Conservation (phyloP, 2,797 vertebrate genomes). For the Acanthurus leucopareius region DNA sequence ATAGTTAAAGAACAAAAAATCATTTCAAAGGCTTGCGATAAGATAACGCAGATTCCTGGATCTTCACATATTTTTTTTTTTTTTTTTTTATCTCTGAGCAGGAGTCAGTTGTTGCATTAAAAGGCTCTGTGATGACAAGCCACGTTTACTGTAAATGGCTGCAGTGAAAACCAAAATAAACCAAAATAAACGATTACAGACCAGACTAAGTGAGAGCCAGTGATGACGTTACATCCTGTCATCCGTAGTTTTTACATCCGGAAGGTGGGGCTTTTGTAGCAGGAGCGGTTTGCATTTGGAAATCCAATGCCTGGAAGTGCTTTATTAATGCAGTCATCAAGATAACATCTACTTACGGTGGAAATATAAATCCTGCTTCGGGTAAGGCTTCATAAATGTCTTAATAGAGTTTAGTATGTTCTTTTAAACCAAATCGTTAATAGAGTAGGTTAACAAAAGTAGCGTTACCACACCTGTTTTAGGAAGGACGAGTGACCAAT, state of each 20-base stretch:
- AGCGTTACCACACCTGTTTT: conserved; percentile 43
- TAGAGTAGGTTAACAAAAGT: neutral
- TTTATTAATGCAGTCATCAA: conserved; percentile 71
- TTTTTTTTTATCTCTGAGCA: no score
- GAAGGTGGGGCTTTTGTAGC: conserved; percentile 80
- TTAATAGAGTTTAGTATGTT: fast-evolving
- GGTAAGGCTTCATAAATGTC: conserved; percentile 68
- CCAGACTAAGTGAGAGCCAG: neutral
- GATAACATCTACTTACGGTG: conserved; percentile 75
- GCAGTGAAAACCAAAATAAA: neutral
- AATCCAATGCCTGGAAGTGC: conserved; percentile 62
- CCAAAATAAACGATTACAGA: neutral
- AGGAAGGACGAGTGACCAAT: conserved; percentile 30
- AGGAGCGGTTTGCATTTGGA: conserved; percentile 63
- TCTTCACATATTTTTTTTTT: no score
- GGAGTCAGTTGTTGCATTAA: neutral
- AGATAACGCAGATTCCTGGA: no score
- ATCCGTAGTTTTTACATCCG: conserved; percentile 54
- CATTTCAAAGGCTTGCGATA: no score
- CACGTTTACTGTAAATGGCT: neutral
- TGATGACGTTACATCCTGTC: conserved; percentile 51
- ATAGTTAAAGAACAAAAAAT: no score
- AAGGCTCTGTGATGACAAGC: neutral
- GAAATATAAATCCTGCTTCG: conserved; percentile 53
- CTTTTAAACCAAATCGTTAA: neutral